phyloP scores from a whole-genome alignment of 2,797 vertebrate genomes.

The Cichlasoma orientale region DNA sequence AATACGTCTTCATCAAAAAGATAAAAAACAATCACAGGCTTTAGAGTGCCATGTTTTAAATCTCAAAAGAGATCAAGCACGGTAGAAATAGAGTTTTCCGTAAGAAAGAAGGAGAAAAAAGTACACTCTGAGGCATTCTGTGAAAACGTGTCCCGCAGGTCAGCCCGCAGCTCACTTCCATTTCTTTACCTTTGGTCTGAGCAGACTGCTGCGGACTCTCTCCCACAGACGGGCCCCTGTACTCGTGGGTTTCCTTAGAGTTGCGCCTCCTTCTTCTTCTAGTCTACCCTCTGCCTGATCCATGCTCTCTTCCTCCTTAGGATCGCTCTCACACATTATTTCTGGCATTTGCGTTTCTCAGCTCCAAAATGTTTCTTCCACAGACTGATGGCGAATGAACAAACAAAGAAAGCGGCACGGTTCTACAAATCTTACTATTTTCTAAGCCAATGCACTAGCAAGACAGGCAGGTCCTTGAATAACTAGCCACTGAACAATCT shows the following conservation, averaged over 20 bases:
- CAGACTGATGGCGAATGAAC: neutral
- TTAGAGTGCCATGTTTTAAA: neutral
- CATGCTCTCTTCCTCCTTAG: constrained; percentile 52
- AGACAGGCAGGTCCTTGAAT: constrained; percentile 8
- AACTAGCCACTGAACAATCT: neutral
- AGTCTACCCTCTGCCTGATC: constrained; percentile 30
- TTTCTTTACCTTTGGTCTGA: constrained; percentile 76
- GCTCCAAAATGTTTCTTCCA: neutral
- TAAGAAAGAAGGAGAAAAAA: neutral
- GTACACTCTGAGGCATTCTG: neutral
- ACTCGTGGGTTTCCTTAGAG: constrained; percentile 41
- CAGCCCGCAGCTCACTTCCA: neutral
- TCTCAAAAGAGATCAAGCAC: neutral
- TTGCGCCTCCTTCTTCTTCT: constrained; percentile 55
- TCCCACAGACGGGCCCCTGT: constrained; percentile 76
- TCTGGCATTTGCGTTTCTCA: constrained; percentile 23
- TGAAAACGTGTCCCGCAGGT: neutral
- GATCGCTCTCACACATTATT: constrained; percentile 57
- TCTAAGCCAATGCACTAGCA: neutral
- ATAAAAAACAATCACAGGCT: neutral
- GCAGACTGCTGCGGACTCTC: constrained; percentile 71
- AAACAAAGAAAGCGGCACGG: constrained; percentile 2
- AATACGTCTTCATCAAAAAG: constrained; percentile 18
- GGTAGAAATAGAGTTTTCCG: neutral
- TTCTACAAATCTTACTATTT: neutral